These are phyloP conservation scores for Araneus ventricosus DNA, from an alignment of 1,140 invertebrate species.

Conservation along the genomic window DNA sequence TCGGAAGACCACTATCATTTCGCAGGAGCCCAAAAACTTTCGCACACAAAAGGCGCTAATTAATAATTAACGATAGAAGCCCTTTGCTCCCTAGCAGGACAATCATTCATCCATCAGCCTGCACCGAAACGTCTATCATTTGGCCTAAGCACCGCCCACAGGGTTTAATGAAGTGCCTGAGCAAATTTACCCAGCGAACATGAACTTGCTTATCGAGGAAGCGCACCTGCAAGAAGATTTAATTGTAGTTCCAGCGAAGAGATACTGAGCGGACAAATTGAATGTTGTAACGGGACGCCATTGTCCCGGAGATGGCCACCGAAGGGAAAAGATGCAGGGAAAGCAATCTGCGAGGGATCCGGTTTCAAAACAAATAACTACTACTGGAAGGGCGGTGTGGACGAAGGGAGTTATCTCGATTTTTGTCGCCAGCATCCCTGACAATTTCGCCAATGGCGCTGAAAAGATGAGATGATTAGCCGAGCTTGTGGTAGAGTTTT, in stretches of 20 bases:
- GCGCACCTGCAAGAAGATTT: constrained; percentile 53
- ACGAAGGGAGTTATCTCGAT: not conserved
- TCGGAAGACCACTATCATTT: not conserved
- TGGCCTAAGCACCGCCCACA: not conserved
- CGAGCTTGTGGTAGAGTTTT: too few relatives aligned
- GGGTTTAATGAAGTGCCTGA: constrained; percentile 59
- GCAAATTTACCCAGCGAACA: constrained; percentile 38
- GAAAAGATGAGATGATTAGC: not conserved
- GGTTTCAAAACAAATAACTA: constrained; percentile 19
- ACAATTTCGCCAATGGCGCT: not conserved
- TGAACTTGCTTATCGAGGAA: constrained; percentile 36
- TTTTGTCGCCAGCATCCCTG: not conserved
- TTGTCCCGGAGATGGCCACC: not conserved
- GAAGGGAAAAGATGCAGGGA: constrained; percentile 7
- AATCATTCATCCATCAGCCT: constrained; percentile 57
- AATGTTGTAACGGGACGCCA: constrained; percentile 45
- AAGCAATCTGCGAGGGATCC: not conserved
- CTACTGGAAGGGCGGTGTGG: not conserved
- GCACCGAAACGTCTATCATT: not conserved
- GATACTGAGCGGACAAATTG: constrained; percentile 12
- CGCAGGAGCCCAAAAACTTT: not conserved
- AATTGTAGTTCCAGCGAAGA: constrained; percentile 16
- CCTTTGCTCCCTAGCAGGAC: not conserved
- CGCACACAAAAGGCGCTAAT: constrained; percentile 46
- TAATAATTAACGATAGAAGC: constrained; percentile 55